Percentiles rank a stretch among this genome's conserved stretches.
Evolutionary conservation across 2,888 invertebrate genomes (phyloP).

Genomic region (Steromphala cineraria): DNA sequence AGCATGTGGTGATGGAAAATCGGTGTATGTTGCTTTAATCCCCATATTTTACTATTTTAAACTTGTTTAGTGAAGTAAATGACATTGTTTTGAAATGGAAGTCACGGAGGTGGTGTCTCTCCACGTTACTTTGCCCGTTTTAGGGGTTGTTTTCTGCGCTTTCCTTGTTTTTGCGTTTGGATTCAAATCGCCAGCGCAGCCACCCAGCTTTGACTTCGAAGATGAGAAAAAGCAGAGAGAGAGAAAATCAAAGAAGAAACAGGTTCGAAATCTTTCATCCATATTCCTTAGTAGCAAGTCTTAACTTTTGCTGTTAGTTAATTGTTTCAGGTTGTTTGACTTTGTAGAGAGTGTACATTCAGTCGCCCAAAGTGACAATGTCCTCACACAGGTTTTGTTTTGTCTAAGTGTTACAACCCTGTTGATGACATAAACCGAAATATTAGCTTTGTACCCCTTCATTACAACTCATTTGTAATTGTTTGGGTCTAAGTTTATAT

Average conservation of each 20-base stretch:
- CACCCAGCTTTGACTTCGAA: constrained; percentile 75
- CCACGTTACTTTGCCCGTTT: constrained; percentile 79
- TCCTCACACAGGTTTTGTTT: neutral
- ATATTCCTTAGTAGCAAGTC: too few species aligned
- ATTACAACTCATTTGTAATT: too few species aligned
- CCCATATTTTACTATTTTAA: constrained; percentile 57
- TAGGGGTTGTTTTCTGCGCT: constrained; percentile 83
- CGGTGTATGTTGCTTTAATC: constrained; percentile 28
- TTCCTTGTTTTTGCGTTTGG: constrained; percentile 86
- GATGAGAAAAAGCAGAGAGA: constrained; percentile 56
- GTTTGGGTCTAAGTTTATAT: too few species aligned
- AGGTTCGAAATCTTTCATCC: constrained; percentile 41
- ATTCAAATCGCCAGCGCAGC: constrained; percentile 87
- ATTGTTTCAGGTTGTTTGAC: neutral
- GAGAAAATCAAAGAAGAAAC: constrained; percentile 52
- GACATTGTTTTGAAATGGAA: constrained; percentile 56
- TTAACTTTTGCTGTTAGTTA: neutral
- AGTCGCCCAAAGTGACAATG: neutral
- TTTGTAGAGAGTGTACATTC: neutral
- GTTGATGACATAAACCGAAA: neutral
- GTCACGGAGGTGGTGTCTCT: constrained; percentile 74
- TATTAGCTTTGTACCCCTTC: too few species aligned
- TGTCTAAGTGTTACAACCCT: neutral
- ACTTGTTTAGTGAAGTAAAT: neutral
- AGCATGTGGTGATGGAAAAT: constrained; percentile 55